Base-by-base conservation (phyloP, 1,140 invertebrate genomes). In the Charaxes varanes region DNA sequence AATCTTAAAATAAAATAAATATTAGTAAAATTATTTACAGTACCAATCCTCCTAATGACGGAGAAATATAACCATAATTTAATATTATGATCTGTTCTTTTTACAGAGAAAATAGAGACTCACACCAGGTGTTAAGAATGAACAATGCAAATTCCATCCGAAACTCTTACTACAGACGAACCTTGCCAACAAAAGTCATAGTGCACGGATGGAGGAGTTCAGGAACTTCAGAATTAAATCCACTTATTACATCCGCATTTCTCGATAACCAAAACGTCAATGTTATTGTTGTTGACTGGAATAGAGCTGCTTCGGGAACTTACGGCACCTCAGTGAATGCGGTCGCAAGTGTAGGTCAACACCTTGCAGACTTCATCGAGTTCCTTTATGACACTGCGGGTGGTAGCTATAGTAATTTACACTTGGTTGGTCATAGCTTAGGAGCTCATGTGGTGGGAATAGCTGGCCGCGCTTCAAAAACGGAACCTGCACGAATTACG, bases 351-450 rank as follows among this genome's bases (percentile, higher is more conserved):
- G 53, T 81, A 3, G 83, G 78, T 1, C 48, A 62, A 1, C 49
- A 62, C 32, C 44, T 83, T 4, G 74, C 62, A 2, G 61, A 72
- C 38, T 81, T 84, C 21, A 7, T 76, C 0, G 12, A 32, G 3
- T 76, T 51, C 50, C 49, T 72, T 6, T 23, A 51, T 31, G 27
- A 59, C 1, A 60, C 41, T 7, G 41, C 31, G 15, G 65, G 63
- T 34, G 59, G 61, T 4, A 55, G 58, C 24, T 72, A 55, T 55
- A 72, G 84, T 10, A 73, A 88, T 21, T 80, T 92, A 24, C 92
- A 95, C 52, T 61, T 95, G n/a, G 86, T 95, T 41, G 94, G 94
- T 0, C 93, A 94, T 72, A 94, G 93, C 52, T 79, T 96, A 16
- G 94, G 94, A 0, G 92, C 92, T 1, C 93, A 96, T 47, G 87